Evolutionary conservation across 2,888 invertebrate genomes (phyloP), one percentile per base, ranked within the genome.

Genomic region (Stenotaenia linearis): DNA sequence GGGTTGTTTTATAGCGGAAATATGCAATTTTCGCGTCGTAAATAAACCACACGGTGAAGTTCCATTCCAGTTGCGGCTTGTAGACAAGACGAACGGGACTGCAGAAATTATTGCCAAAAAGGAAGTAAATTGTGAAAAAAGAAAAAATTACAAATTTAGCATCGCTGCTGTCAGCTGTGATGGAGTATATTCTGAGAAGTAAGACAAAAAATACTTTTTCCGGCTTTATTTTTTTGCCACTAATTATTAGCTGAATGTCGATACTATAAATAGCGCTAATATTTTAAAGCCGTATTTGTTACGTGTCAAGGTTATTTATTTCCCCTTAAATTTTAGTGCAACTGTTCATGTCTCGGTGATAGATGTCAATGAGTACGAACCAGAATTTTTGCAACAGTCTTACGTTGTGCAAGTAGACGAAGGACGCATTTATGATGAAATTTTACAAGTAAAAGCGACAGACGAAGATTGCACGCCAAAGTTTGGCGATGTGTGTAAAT

Each of bases 381-480:
- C 98, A 1, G 92, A 92, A 81, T 98, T 97, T 89, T 89, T 93
- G 78, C 93, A 96, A 85, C 92, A 95, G 45, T 93, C 95, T 78
- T 98, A 97, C 88, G 94, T 95, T 37, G 91, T 92, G 82, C 91
- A 94, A 83, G 91, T 96, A 82, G 96, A 96, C 86, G 98, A 98
- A 86, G 96, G 96, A 0, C 90, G 93, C 15, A 88, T 96, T 32
- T 95, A 95, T 88, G 93, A 94, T 84, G 94, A 96, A 86, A 93
- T 98, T 82, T 90, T 97, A 23, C 91, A 95, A 5, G 94, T 98
- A 5, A 93, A 95, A 85, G 98, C 98, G 2, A 91, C 92, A 0
- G 98, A 98, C 86, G 90, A 93, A 78, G 98, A 98, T 87, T 97
- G 97, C 87, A 96, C 97, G n/a, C 95, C 95, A 61, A 91, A 94